Conservation (phyloP, 2,113 vertebrate genomes). For the Acrocephalus kingi region DNA sequence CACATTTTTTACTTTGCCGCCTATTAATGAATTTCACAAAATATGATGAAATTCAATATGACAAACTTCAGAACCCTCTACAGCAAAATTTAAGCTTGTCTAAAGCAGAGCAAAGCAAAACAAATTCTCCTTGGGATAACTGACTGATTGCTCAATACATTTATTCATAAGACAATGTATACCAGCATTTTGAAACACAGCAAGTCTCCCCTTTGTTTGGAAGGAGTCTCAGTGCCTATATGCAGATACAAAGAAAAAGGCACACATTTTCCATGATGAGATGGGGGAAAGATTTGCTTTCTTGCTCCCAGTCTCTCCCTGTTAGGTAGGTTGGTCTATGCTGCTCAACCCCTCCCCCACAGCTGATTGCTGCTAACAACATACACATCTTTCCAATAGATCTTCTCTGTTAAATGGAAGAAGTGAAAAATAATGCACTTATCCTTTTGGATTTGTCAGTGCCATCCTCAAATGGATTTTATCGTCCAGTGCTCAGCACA, state of each 20-base stretch:
- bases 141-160: background rate
- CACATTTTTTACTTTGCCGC: background rate
- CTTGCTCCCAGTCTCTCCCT: background rate
- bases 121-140: background rate
- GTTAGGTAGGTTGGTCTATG: background rate
- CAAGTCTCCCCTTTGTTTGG: background rate
- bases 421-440: constrained; percentile 49
- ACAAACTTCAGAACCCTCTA: background rate
- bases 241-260: background rate
- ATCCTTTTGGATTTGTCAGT: constrained; percentile 28
- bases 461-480: constrained; percentile 44
- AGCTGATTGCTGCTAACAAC: background rate
- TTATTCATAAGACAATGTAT: background rate
- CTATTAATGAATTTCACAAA: background rate
- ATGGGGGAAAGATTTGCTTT: background rate
- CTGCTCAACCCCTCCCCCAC: background rate
- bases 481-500: constrained; percentile 2
- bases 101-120: background rate
- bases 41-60: background rate
- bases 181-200: background rate
- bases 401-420: constrained; percentile 10
- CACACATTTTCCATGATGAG: background rate
- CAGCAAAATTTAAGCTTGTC: background rate
- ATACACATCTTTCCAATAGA: background rate
- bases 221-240: background rate